Evolutionary conservation across 2,113 vertebrate genomes (phyloP), one percentile per base, ranked within the genome.

Genomic region (Gavialis gangeticus): DNA sequence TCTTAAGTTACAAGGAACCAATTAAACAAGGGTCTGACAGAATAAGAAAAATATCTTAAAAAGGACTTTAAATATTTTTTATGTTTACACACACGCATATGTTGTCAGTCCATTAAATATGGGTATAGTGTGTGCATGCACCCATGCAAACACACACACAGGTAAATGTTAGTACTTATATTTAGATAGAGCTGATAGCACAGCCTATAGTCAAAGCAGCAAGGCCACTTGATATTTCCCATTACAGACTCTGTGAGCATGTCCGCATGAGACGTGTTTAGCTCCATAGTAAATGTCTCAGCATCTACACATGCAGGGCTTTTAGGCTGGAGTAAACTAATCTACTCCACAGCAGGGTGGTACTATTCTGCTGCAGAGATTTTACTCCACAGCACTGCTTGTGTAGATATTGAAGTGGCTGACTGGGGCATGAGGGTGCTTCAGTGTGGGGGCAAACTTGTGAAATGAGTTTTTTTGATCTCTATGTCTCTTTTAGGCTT

Each of bases 81-180:
- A 67, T 25, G 84, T 78, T 91, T 90, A 56, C 3, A 30, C 84
- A 90, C 1, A 4, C 12, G 28, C 67, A 67, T 75, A 4, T 19
- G 58, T 24, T 7, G 56, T 90, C 12, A 67, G 21, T 57, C 22
- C 82, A 84, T 67, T 11, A 58, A 92, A 91, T 8, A 63, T 58
- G 14, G 16, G 9, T 22, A 57, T 10, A 79, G 16, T 0, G 0
- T 59, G 30, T 75, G 3, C 34, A 11, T 55, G 15, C 12, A 14
- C 12, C 27, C 19, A 46, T 28, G 9, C 69, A 12, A 90, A 27
- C 58, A 27, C 46, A 12, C 19, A 9, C 67, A 16, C 16, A 18
- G 14, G 5, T 15, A 2, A 37, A 75, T 75, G 82, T 85, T 87
- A 25, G 21, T 79, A 55, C 19, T 87, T 75, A 66, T 46, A 87